Conservation (phyloP, 2,113 vertebrate genomes). For the Urocitellus parryii region DNA sequence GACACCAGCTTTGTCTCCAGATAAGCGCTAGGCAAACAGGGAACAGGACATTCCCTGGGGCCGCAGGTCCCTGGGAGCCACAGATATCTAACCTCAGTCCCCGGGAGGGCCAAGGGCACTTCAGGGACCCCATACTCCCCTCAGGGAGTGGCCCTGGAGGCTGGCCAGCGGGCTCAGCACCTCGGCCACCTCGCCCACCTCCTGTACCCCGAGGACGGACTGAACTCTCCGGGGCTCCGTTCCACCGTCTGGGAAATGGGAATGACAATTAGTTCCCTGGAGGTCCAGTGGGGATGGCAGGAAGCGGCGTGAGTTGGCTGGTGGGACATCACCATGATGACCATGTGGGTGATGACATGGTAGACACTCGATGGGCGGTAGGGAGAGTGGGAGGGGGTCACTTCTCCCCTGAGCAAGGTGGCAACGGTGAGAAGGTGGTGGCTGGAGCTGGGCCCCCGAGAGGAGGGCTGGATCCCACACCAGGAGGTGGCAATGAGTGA, state of each 20-base stretch:
- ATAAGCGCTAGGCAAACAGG: rapidly evolving
- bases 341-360: too few species aligned
- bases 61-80: not conserved
- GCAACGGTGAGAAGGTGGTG: too few species aligned
- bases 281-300: not conserved
- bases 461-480: conserved; percentile 62
- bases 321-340: too few species aligned
- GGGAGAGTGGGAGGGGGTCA: not conserved
- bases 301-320: not conserved
- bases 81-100: too few species aligned
- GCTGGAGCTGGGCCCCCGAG: too few species aligned
- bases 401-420: not conserved
- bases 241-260: not conserved
- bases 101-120: not conserved
- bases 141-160: not conserved
- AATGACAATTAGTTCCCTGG: not conserved
- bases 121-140: too few species aligned
- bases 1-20: not conserved
- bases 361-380: not conserved
- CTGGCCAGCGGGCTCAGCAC: not conserved
- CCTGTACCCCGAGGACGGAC: not conserved
- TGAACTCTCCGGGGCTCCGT: not conserved
- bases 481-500: conserved; percentile 77
- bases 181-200: not conserved
- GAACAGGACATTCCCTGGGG: not conserved